Percentiles rank a stretch among this genome's conserved stretches.
Conservation (phyloP, 2,113 vertebrate species). For the Crotophaga sulcirostris region DNA sequence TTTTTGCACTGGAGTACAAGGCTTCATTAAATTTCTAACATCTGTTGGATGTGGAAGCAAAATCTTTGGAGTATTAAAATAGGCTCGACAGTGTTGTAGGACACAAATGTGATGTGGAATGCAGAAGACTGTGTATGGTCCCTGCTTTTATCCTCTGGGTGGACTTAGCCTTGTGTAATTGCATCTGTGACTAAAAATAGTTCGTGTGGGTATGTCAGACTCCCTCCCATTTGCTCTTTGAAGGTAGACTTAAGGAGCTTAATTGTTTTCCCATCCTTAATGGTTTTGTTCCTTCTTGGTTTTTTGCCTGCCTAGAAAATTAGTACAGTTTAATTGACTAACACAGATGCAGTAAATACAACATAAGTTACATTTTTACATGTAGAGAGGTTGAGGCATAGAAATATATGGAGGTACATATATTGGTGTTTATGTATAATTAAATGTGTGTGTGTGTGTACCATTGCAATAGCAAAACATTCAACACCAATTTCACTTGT, state of each 20-base stretch:
- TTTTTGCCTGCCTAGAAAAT: neutral
- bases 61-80: neutral
- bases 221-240: neutral
- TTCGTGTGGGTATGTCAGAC: neutral
- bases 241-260: neutral
- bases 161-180: neutral
- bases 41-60: neutral
- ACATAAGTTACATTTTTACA: neutral
- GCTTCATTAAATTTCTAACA: neutral
- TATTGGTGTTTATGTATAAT: neutral
- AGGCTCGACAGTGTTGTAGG: neutral
- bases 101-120: neutral
- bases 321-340: neutral
- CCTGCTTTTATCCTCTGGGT: neutral
- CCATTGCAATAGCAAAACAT: neutral
- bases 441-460: neutral
- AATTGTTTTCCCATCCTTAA: neutral
- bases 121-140: neutral
- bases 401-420: neutral
- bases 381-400: neutral
- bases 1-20: neutral
- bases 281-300: neutral
- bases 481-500: neutral
- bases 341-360: neutral
- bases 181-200: slow-evolving; percentile 24